phyloP scores from a whole-genome alignment of 2,797 vertebrate species.

The Squalus acanthias region DNA sequence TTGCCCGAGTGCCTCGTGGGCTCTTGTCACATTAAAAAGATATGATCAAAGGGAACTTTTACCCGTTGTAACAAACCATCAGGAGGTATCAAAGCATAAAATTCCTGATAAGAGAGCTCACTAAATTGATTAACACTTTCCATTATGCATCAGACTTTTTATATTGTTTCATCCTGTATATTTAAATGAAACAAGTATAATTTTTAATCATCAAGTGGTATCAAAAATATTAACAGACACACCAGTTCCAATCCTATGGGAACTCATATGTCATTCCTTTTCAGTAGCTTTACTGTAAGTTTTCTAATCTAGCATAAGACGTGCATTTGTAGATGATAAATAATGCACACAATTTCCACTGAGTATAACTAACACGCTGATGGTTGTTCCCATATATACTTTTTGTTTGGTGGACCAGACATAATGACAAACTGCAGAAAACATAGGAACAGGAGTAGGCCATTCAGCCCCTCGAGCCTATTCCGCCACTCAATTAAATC shows the following conservation, averaged over 20 bases:
- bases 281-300: not conserved
- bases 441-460: not conserved
- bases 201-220: not conserved
- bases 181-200: conserved; percentile 2
- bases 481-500: not conserved
- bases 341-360: not conserved
- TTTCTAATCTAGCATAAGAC: not conserved
- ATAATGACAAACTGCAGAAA: not conserved
- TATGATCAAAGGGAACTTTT: conserved; percentile 4
- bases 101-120: not conserved
- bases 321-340: not conserved
- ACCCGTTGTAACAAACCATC: not conserved
- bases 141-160: conserved; percentile 1
- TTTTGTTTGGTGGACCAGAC: not conserved
- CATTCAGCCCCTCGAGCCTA: not conserved
- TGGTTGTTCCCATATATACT: not conserved
- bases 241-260: too few relatives aligned
- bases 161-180: not conserved
- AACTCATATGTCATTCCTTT: not conserved
- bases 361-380: not conserved
- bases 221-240: not conserved
- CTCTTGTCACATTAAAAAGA: not conserved
- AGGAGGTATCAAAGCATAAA: not conserved
- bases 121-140: not conserved
- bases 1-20: not conserved